Base-by-base conservation (phyloP, 2,113 vertebrate genomes). In the Shinisaurus crocodilurus region DNA sequence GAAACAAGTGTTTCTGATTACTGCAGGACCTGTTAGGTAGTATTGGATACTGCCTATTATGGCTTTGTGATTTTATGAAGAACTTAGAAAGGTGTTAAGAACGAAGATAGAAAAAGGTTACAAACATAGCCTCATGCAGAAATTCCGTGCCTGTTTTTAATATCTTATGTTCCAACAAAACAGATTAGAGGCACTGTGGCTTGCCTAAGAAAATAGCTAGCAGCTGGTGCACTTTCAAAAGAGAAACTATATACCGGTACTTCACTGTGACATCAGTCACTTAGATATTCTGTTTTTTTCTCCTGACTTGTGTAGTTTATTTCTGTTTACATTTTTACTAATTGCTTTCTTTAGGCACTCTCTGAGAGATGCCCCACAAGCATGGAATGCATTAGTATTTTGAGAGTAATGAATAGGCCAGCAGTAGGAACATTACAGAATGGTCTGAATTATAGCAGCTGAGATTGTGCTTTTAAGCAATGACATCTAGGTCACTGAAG, bases 281-380 rank as follows among this genome's bases (percentile, higher is more conserved):
- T 87, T 75, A 70, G 83, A n/a, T 76, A 83, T 93, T 89, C 45
- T 45, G 48, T 92, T 91, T 81, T n/a, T 90, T 95, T 92, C 88
- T 3, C 77, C 72, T 87, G 40, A 92, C 82, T 95, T 92, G 48
- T 82, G 34, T 90, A 90, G 88, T 0, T 0, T 91, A 48, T 65
- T 92, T 95, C 92, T 96, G 92, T 94, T 95, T 95, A 93, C 50
- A 37, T 87, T 92, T 91, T 92, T 85, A 50, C 77, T 95, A 85
- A 93, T 92, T 92, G 67, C 88, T 91, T 93, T 57, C 89, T 94
- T 92, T 94, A 84, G 94, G 94, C 79, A 76, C 90, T 82, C 87
- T 94, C 40, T 83, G 89, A 88, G 94, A 94, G 93, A 95, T 91
- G 87, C 92, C 92, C 60, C 40, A 34, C 32, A 67, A 80, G 77